A percentile compares a stretch with the other conserved stretches of the same genome.
Evolutionary conservation across 1,140 invertebrate species (phyloP).

Genomic region (Sipha flava): DNA sequence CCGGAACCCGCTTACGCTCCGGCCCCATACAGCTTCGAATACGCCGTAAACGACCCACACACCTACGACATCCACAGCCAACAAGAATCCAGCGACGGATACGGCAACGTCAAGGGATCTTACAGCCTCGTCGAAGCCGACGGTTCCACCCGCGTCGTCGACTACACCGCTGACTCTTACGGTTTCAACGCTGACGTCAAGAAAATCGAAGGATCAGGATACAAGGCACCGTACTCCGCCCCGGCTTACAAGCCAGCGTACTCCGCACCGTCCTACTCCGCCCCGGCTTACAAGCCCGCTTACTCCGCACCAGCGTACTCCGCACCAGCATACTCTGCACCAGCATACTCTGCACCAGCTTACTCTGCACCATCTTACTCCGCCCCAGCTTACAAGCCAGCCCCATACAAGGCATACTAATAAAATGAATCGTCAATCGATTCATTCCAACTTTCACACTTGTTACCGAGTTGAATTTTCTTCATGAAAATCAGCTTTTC

Average conservation of each 20-base stretch:
- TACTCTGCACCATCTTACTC: constrained; percentile 28
- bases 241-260: constrained; percentile 45
- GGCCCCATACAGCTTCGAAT: constrained; percentile 30
- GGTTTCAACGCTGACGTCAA: constrained; percentile 35
- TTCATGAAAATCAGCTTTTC: background rate
- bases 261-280: constrained; percentile 29
- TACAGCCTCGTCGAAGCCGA: too few relatives aligned
- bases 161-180: too few relatives aligned
- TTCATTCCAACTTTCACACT: background rate
- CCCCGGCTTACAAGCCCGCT: background rate
- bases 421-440: too few relatives aligned
- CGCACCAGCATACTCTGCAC: constrained; percentile 26
- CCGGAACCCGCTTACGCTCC: constrained; percentile 31
- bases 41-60: constrained; percentile 46
- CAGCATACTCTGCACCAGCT: constrained; percentile 29
- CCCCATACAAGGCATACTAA: constrained; percentile 19
- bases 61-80: constrained; percentile 49
- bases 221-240: constrained; percentile 37
- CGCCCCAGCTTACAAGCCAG: constrained; percentile 38
- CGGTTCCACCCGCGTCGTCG: too few relatives aligned
- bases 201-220: too few relatives aligned
- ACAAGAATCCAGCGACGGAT: constrained; percentile 46
- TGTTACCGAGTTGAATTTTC: too few relatives aligned
- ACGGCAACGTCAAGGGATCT: constrained; percentile 33
- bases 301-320: constrained; percentile 18